Base-by-base conservation (phyloP, 2,888 invertebrate species). In the Philonicus albiceps region DNA sequence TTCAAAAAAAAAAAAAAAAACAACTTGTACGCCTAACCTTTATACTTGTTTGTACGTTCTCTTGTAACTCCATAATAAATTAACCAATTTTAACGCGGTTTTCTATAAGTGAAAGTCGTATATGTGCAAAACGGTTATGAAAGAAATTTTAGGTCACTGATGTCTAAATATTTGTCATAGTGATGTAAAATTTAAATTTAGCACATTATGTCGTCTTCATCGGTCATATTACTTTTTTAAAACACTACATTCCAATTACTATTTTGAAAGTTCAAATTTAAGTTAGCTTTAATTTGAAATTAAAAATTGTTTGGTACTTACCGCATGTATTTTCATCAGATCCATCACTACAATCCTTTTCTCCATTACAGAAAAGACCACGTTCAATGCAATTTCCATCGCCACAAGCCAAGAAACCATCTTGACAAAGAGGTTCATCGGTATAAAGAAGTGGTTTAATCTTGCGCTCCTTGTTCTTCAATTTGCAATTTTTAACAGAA, bases 301-400 rank as follows among this genome's bases (percentile, higher is more conserved):
- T 37, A 16, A 72, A 80, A 81, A 64, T 22, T 2, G 22, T 64
- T 31, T 81, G 34, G 11, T 86, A 94, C 96, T 95, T 92, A 97
- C 97, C 97, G 91, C 97, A 98, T 91, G 95, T 95, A 91, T 97
- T 97, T 93, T 98, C 97, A 91, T 98, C 97, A 37, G 97, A 97
- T 83, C 97, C 97, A 90, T 97, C 97, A 1, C 93, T 91, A 91
- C 98, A 98, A 92, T 98, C 97, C 91, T 96, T 96, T 91, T 97
- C 97, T 84, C 97, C 97, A 93, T 98, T 97, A 93, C 98, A 98
- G 95, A 98, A 98, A 81, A 97, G 95, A 16, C 97, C 97, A 85
- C 97, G 94, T 92, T 97, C 97, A 90, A 97, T 96, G 91, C 98
- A 98, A 90, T 94, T 95, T 87, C 96, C 94, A 91, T 98, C 97